A percentile compares a stretch with the other conserved stretches of the same genome.
These are phyloP conservation scores for Myotis lucifugus DNA, from an alignment of 2,113 vertebrate species.

Conservation along the genomic window DNA sequence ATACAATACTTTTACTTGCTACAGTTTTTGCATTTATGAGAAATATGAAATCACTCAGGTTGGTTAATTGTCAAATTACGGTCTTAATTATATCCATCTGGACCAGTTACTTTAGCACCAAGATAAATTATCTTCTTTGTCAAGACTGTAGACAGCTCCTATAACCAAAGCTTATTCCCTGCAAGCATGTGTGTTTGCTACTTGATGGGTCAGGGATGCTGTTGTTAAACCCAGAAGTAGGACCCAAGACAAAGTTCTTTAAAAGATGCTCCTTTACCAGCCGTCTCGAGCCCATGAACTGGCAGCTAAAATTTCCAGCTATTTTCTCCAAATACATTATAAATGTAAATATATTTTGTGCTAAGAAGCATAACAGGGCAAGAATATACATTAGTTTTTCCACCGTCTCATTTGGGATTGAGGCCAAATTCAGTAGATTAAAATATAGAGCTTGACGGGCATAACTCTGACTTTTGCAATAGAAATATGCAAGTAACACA, in stretches of 20 bases:
- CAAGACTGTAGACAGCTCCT: background rate
- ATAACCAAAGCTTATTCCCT: background rate
- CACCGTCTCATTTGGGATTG: constrained; percentile 48
- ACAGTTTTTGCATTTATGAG: constrained; percentile 22
- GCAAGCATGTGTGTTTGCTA: background rate
- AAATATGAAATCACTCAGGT: background rate
- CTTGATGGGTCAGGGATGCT: background rate
- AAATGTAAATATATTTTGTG: constrained; percentile 49
- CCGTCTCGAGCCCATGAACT: background rate
- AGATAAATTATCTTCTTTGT: background rate
- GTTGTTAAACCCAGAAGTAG: background rate
- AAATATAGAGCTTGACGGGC: constrained; percentile 30
- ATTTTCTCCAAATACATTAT: constrained; percentile 31
- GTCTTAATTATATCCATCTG: background rate
- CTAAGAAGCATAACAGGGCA: constrained; percentile 29
- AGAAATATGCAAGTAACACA: constrained; percentile 35
- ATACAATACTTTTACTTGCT: background rate
- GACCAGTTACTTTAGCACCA: background rate
- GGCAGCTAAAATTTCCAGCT: constrained; percentile 40
- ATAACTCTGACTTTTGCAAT: background rate
- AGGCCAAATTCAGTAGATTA: constrained; percentile 39
- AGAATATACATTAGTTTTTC: constrained; percentile 50
- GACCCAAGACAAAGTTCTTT: background rate
- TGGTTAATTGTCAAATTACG: constrained; percentile 12
- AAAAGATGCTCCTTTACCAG: background rate